Percentiles rank a stretch among this genome's conserved stretches.
Evolutionary conservation across 2,113 vertebrate genomes (phyloP).

Genomic region (Cebus imitator): DNA sequence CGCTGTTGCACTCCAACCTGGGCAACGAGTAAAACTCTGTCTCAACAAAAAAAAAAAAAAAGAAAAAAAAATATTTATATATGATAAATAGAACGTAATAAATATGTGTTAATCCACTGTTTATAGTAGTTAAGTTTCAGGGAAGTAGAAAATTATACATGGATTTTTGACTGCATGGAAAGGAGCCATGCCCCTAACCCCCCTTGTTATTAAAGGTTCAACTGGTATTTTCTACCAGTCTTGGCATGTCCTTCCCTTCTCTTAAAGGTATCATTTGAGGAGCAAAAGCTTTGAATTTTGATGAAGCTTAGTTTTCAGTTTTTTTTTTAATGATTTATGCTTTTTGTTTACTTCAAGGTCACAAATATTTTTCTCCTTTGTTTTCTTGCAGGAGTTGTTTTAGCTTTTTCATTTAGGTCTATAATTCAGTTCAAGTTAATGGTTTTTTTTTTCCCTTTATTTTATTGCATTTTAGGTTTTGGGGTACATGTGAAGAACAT

Average conservation of each 20-base stretch:
- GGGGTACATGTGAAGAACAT: no score
- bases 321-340: background rate
- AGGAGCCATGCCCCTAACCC: background rate
- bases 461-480: no score
- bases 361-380: background rate
- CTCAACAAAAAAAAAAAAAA: no score
- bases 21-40: no score
- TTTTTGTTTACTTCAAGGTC: background rate
- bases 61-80: background rate
- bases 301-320: background rate
- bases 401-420: slow-evolving; percentile 19
- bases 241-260: slow-evolving; percentile 17
- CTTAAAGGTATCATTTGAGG: background rate
- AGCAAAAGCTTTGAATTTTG: background rate
- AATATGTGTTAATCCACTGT: background rate
- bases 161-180: background rate
- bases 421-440: background rate
- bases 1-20: no score
- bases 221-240: background rate
- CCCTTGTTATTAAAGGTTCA: background rate
- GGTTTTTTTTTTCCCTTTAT: background rate
- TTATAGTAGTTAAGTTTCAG: background rate
- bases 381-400: background rate
- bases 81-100: background rate
- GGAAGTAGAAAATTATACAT: background rate